Base-by-base conservation (phyloP, 2,888 invertebrate species). In the Protophormia terraenovae region DNA sequence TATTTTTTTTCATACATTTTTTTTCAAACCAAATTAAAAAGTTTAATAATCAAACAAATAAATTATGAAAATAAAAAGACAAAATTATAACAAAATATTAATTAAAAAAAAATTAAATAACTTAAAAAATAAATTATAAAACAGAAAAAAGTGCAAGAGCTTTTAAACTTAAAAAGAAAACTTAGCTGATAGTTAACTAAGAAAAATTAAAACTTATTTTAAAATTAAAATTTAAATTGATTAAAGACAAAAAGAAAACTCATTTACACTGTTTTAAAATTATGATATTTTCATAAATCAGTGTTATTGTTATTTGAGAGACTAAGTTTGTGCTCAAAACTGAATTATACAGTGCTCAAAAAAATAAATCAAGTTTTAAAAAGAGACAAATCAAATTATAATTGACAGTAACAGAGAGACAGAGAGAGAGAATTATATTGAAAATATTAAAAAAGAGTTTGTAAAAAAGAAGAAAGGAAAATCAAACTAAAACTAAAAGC, bases 331-430 rank as follows among this genome's bases (percentile, higher is more conserved):
- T 85, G 85, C 85, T 79, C 35, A 58, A 60, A 85, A 75, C 71
- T 85, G 78, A 85, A 85, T 79, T 75, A 32, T 75, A 85, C 78
- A 82, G 85, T 85, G 85, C 85, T 79, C 82, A 41, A 73, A 45
- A 76, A 81, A 32, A 69, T 53, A 73, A 83, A 12, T 8, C 29
- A 16, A 67, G 24, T 77, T 60, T 16, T 53, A 24, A 12, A 29
- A 80, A 72, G 16, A 60, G 47, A 72, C 41, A 77, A 83, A 66
- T 32, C 3, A 84, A 81, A 69, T 75, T 4, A 76, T 60, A 82
- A 71, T 35, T 73, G 41, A 80, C 32, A 50, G 55, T 71, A 32
- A 79, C 27, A 58, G 45, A 80, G 47, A 79, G 32, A 60, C 8
- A 67, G 22, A 47, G 12, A 62, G 12, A 71, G 64, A 83, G 22